Conservation (phyloP, 2,888 invertebrate genomes). For the Diploptera punctata region DNA sequence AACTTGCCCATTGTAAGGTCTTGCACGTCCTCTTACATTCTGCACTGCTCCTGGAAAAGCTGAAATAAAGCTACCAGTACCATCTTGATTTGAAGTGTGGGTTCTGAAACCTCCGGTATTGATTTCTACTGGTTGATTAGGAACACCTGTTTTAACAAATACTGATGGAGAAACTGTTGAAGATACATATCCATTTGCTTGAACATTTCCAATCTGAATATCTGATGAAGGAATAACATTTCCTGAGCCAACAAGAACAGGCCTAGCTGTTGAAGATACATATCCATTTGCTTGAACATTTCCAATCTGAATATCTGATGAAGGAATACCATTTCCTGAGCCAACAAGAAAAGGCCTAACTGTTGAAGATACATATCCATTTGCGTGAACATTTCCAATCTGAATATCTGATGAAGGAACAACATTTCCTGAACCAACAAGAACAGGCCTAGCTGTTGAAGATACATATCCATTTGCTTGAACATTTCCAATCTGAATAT, state of each 20-base stretch:
- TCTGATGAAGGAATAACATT: neutral
- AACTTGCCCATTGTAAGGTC: neutral
- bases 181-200: neutral
- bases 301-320: neutral
- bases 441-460: neutral
- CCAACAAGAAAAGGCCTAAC: neutral
- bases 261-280: neutral
- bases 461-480: neutral
- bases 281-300: neutral
- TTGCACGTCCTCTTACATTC: neutral
- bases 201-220: neutral
- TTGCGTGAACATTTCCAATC: neutral
- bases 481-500: neutral
- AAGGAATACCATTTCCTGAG: neutral
- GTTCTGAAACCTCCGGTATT: conserved; percentile 2
- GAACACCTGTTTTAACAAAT: too few relatives aligned
- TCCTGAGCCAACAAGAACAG: too few relatives aligned
- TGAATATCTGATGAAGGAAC: neutral
- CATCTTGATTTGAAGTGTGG: neutral
- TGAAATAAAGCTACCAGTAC: neutral
- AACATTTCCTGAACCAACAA: neutral
- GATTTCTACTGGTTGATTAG: too few relatives aligned
- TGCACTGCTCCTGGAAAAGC: neutral
- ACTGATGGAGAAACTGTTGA: too few relatives aligned
- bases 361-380: neutral